Evolutionary conservation across 2,888 invertebrate species (phyloP).

Genomic region (Phengaris alcon): DNA sequence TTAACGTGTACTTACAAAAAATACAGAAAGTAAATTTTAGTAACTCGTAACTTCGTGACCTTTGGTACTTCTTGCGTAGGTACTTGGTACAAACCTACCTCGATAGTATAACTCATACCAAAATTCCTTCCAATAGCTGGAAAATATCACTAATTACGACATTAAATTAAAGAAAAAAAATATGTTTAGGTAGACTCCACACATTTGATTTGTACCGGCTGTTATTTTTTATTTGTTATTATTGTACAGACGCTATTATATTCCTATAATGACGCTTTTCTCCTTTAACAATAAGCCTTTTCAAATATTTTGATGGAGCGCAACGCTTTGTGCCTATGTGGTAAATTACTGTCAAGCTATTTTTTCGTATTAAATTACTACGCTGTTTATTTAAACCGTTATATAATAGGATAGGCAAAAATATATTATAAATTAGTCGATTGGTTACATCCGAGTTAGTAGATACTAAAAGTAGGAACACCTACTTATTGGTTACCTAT

Average conservation of each 20-base stretch:
- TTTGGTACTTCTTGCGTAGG: too few species aligned
- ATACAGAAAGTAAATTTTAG: too few species aligned
- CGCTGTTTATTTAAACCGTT: too few species aligned
- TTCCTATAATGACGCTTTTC: conserved; percentile 31
- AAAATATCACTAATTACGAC: neutral
- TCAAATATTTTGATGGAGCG: conserved; percentile 16
- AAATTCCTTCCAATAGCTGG: neutral
- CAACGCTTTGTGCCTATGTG: conserved; percentile 10
- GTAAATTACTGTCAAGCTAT: conserved; percentile 4
- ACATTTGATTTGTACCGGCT: neutral
- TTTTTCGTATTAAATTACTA: conserved; percentile 9
- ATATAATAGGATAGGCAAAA: too few species aligned
- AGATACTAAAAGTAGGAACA: too few species aligned
- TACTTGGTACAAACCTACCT: neutral
- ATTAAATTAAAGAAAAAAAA: neutral
- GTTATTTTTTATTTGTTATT: neutral
- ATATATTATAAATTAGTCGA: too few species aligned
- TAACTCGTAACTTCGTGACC: too few species aligned
- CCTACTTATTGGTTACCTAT: too few species aligned
- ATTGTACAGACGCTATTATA: conserved; percentile 27
- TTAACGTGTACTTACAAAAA: too few species aligned
- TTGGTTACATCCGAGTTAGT: too few species aligned
- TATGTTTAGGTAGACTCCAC: neutral
- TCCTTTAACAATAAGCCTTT: conserved; percentile 29
- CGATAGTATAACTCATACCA: neutral